Percentiles rank a stretch among this genome's conserved stretches.
Evolutionary conservation across 2,888 invertebrate species (phyloP).

Genomic region (Tupiocoris notatus): DNA sequence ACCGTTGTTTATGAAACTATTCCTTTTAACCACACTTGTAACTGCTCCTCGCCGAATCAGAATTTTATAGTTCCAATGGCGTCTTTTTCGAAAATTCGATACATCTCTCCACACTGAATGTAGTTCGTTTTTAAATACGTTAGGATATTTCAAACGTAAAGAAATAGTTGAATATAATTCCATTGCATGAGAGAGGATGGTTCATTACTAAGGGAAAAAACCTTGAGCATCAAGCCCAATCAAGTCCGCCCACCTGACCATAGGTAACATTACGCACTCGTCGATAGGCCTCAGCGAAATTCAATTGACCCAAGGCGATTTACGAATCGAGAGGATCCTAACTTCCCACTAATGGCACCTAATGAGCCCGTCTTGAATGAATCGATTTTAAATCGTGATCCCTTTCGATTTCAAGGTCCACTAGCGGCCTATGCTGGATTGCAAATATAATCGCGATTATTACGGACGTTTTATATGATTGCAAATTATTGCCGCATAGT

Average conservation of each 20-base stretch:
- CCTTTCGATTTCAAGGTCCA: neutral
- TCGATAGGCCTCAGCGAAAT: neutral
- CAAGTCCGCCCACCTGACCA: neutral
- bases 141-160: no score
- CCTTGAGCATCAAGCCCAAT: neutral
- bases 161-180: no score
- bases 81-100: no score
- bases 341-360: neutral
- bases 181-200: neutral
- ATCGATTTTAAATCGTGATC: neutral
- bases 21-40: no score
- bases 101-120: no score
- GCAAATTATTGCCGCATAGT: neutral
- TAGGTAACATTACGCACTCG: neutral
- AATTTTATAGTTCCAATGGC: no score
- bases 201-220: neutral
- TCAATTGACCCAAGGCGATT: neutral
- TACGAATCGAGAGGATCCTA: neutral
- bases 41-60: no score
- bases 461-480: neutral
- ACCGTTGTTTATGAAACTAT: no score
- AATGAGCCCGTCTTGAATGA: neutral
- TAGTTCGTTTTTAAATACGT: no score
- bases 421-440: neutral
- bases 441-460: neutral